A percentile compares a stretch with the other conserved stretches of the same genome.
These are phyloP conservation scores for Lycodopsis pacificus DNA, from an alignment of 2,797 vertebrate species.

Conservation along the genomic window DNA sequence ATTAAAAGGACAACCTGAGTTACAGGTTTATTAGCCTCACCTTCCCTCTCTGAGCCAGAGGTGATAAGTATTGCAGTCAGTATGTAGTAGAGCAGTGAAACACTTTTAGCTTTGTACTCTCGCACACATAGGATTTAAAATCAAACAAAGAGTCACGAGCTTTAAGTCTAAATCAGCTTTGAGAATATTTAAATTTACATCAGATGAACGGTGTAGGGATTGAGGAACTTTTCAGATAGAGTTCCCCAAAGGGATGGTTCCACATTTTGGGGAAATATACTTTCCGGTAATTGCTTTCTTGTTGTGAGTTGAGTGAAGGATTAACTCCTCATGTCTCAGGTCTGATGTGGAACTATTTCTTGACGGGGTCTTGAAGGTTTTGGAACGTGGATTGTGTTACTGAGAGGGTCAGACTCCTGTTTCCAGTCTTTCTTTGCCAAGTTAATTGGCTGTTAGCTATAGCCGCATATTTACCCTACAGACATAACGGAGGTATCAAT, in stretches of 20 bases:
- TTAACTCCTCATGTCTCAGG: no score
- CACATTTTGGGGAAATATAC: no score
- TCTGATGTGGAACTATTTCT: neutral
- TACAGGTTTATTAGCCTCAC: neutral
- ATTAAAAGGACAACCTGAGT: constrained; percentile 9
- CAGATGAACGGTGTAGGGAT: neutral
- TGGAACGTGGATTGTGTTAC: no score
- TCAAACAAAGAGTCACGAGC: neutral
- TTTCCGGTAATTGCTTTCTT: no score
- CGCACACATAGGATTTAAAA: neutral
- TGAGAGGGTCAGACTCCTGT: no score
- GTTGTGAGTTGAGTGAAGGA: no score
- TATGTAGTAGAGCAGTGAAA: neutral
- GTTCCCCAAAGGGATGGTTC: no score
- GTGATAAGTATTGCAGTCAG: neutral
- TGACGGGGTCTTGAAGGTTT: neutral
- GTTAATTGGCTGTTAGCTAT: no score
- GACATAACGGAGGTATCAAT: neutral
- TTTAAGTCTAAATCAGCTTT: neutral
- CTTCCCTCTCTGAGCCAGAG: neutral
- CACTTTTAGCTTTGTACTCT: neutral
- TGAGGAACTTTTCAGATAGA: neutral
- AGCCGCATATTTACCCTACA: no score
- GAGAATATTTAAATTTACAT: neutral
- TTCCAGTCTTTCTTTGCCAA: no score